Evolutionary conservation across 2,113 vertebrate genomes (phyloP).

Genomic region (Siniperca knerii): DNA sequence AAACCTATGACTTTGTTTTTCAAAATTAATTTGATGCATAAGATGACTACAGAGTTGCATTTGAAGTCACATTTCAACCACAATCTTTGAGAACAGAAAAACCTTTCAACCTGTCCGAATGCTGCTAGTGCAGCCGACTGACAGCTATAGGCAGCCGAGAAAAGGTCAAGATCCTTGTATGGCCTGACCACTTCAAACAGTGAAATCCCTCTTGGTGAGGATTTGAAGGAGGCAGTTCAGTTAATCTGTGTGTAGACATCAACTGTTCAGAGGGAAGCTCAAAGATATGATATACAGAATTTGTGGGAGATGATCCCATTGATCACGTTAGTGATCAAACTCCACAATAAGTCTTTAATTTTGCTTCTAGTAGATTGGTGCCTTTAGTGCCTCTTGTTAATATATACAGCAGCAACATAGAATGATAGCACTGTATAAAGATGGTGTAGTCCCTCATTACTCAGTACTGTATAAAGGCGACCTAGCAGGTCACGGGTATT

Average conservation of each 20-base stretch:
- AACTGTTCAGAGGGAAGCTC: constrained; percentile 44
- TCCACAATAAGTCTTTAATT: not conserved
- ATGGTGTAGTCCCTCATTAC: no score
- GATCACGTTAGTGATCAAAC: constrained; percentile 28
- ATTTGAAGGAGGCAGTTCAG: constrained; percentile 52
- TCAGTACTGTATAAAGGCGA: not conserved
- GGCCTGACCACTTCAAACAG: constrained; percentile 61
- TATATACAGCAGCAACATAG: not conserved
- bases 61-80: constrained; percentile 1
- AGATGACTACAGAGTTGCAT: not conserved
- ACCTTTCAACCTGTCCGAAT: constrained; percentile 10
- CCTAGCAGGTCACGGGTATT: not conserved
- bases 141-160: constrained; percentile 27
- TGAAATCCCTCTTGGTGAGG: constrained; percentile 61
- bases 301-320: constrained; percentile 26
- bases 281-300: constrained; percentile 31
- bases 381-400: not conserved
- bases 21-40: not conserved
- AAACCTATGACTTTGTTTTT: not conserved
- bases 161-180: constrained; percentile 70
- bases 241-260: constrained; percentile 44
- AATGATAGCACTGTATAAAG: not conserved
- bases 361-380: not conserved
- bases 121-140: constrained; percentile 24
- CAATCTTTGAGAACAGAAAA: not conserved